Conservation (phyloP, 2,797 vertebrate genomes). For the Mormyrops boulengeri region DNA sequence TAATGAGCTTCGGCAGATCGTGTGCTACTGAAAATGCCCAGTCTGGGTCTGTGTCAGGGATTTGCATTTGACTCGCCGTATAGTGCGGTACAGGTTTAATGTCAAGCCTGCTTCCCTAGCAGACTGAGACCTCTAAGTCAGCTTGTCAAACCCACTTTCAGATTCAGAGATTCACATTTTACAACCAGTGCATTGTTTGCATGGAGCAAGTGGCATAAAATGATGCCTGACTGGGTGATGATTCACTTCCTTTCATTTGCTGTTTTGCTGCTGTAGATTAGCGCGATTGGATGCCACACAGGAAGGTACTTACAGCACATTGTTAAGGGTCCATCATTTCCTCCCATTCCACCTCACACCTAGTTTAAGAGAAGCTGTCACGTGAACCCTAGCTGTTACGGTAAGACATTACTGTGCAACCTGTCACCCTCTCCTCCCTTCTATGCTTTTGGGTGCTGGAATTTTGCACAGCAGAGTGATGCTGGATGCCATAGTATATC, state of each 20-base stretch:
- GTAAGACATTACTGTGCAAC: background rate
- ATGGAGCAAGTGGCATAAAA: background rate
- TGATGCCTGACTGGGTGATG: background rate
- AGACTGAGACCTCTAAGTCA: background rate
- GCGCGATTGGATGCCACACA: background rate
- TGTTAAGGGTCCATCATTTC: background rate
- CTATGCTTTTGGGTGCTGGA: background rate
- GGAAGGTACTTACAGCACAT: background rate
- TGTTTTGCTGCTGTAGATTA: background rate
- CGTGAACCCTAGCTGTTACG: background rate
- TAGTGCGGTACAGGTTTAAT: background rate
- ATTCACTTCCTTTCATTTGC: background rate
- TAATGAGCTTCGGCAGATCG: background rate
- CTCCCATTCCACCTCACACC: background rate
- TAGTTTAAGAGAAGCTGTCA: background rate
- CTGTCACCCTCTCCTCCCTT: background rate
- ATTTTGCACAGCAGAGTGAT: background rate
- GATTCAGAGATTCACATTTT: background rate
- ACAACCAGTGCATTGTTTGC: background rate
- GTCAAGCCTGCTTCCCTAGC: background rate
- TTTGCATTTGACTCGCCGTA: background rate
- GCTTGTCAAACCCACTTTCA: slow-evolving; percentile 6
- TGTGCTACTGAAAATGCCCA: background rate
- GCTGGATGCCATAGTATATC: background rate
- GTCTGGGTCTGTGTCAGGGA: background rate